Evolutionary conservation across 2,797 vertebrate species (phyloP).

Genomic region (Serranus cabrilla): DNA sequence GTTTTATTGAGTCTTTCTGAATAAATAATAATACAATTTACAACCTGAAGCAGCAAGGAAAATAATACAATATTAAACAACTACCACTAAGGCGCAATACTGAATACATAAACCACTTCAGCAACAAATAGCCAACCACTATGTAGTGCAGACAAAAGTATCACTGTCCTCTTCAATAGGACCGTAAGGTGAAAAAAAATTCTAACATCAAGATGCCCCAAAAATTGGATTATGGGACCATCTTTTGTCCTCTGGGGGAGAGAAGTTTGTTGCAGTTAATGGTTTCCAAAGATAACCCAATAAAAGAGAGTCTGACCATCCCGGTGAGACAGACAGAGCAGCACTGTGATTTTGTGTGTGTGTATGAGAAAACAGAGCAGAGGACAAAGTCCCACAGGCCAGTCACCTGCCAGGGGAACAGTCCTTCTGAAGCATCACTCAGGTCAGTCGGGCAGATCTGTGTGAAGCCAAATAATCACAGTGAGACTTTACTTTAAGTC

Average conservation of each 20-base stretch:
- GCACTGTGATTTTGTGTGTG: too few relatives aligned
- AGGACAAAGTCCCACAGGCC: conserved; percentile 17
- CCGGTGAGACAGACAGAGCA: background rate
- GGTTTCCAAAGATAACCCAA: conserved; percentile 15
- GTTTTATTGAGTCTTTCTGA: background rate
- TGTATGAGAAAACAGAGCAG: conserved; percentile 17
- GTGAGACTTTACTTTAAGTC: background rate
- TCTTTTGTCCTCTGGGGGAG: conserved; percentile 10
- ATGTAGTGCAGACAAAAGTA: background rate
- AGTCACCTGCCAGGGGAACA: background rate
- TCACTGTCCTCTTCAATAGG: background rate
- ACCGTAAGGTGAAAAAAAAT: conserved; percentile 1
- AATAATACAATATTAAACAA: background rate
- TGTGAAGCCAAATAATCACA: background rate
- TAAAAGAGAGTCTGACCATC: conserved; percentile 16
- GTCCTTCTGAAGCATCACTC: conserved; percentile 1
- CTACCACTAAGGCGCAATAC: background rate
- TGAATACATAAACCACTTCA: background rate
- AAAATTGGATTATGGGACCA: background rate
- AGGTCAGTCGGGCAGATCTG: conserved; percentile 2
- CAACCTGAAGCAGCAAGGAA: background rate
- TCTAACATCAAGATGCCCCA: background rate
- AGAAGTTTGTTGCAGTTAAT: conserved; percentile 1
- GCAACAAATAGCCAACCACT: background rate
- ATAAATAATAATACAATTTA: background rate